A percentile compares a stretch with the other conserved stretches of the same genome.
phyloP scores from a whole-genome alignment of 1,140 invertebrate genomes.

The Bombus soroeensis region DNA sequence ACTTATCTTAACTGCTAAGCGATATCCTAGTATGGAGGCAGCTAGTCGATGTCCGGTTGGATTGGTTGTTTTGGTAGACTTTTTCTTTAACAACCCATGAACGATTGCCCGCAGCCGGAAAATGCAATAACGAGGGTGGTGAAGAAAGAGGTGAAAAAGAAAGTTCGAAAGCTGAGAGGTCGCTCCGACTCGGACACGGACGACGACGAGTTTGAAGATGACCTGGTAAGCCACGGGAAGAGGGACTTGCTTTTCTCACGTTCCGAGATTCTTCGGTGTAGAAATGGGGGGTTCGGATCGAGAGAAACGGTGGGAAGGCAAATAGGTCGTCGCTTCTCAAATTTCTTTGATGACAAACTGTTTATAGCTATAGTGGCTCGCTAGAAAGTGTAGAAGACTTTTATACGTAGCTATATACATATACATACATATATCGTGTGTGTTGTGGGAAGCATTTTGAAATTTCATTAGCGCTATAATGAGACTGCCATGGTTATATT shows the following conservation, averaged over 20 bases:
- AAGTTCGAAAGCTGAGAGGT: slow-evolving; percentile 81
- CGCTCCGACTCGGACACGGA: slow-evolving; percentile 79
- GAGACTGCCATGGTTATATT: too few species aligned
- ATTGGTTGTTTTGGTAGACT: slow-evolving; percentile 3
- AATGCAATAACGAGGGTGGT: slow-evolving; percentile 79
- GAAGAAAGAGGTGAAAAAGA: slow-evolving; percentile 81
- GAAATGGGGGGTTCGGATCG: slow-evolving; percentile 5
- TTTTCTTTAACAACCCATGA: slow-evolving; percentile 44
- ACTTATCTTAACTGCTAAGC: slow-evolving; percentile 21
- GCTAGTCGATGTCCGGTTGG: slow-evolving; percentile 4
- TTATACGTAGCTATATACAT: too few species aligned
- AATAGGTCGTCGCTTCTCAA: background rate
- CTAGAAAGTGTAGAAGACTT: too few species aligned
- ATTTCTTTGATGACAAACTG: background rate
- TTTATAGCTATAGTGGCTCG: background rate
- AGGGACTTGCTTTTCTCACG: slow-evolving; percentile 12
- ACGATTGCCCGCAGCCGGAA: slow-evolving; percentile 79
- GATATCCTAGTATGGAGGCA: slow-evolving; percentile 21
- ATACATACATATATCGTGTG: too few species aligned
- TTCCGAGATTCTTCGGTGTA: slow-evolving; percentile 7
- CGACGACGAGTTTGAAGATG: slow-evolving; percentile 78
- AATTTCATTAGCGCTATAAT: too few species aligned
- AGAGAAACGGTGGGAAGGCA: background rate
- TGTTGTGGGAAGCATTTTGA: too few species aligned
- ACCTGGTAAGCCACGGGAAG: slow-evolving; percentile 77